A percentile compares a stretch with the other conserved stretches of the same genome.
These are phyloP conservation scores for Thripadectes ignobilis DNA, from an alignment of 2,797 vertebrate genomes.

Conservation along the genomic window DNA sequence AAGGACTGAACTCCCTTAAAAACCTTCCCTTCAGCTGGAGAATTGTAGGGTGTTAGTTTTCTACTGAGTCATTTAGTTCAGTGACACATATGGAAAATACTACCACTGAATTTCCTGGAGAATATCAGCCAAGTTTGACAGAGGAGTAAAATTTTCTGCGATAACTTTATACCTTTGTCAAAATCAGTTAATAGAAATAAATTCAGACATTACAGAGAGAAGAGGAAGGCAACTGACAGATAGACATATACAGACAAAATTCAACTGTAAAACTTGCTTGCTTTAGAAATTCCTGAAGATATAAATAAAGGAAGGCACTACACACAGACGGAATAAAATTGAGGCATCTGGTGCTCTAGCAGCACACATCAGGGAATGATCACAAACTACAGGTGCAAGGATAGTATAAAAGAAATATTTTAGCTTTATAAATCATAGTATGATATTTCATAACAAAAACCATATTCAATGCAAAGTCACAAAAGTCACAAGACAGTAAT, in stretches of 20 bases:
- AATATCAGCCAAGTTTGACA: background rate
- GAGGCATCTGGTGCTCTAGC: background rate
- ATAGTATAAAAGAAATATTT: background rate
- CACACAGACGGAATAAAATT: background rate
- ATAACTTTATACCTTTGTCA: background rate
- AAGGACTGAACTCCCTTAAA: background rate
- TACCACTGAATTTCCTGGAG: background rate
- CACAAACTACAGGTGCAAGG: background rate
- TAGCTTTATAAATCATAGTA: background rate
- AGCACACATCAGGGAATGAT: background rate
- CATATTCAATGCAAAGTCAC: background rate
- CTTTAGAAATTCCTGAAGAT: slow-evolving; percentile 13
- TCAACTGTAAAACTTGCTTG: background rate
- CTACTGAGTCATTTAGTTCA: background rate
- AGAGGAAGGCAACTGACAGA: slow-evolving; percentile 21
- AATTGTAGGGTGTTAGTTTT: background rate
- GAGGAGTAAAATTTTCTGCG: background rate
- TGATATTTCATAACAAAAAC: background rate
- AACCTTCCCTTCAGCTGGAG: background rate
- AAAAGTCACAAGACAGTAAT: background rate
- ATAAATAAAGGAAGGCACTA: background rate
- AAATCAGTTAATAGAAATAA: background rate
- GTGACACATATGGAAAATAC: background rate
- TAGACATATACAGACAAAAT: slow-evolving; percentile 40
- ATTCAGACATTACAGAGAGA: background rate